Base-by-base conservation (phyloP, 2,888 invertebrate species). In the Alloplasta piceator region DNA sequence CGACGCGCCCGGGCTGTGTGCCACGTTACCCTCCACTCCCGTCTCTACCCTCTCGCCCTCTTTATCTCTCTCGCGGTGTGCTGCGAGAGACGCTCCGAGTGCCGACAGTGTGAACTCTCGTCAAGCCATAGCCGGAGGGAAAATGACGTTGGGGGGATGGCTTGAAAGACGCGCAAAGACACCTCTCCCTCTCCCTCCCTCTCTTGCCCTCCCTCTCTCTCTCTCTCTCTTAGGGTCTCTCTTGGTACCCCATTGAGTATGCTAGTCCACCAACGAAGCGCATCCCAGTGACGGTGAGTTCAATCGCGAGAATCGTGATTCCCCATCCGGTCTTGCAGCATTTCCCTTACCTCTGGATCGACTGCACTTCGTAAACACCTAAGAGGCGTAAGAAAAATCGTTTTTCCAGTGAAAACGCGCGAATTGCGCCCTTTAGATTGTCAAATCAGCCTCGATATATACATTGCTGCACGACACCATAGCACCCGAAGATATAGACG, bases 261-360 rank as follows among this genome's bases (percentile, higher is more conserved):
- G 68, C 74, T 43, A 74, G 63, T 64, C 48, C 68, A 36, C 50
- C 64, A 74, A 78, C 80, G 76, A 68, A 67, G 43, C 72, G 55
- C 71, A 43, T 5, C 26, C 64, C 56, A 38, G 26, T 60, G 67
- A 38, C 46, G 55, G 16, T 63, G 76, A 73, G 63, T 77, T 68
- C 77, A 77, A 74, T 81, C 77, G 73, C 61, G 64, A 55, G 64
- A 77, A 73, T 81, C 77, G 73, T 77, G 73, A 80, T 77, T 66
- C 73, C 16, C 73, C 64, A 64, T 73, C 50, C 68, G 58, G 68
- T 68, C 63, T 7, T 63, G 56, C 63, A 38, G 63, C 60, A 72
- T n/a, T 56, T 63, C 46, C 43, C 66, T 26, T 48, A 50, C 58
- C 36, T 41, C 26, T 26, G 26, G 26, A 26, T 26, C 26, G 26